Percentiles rank a stretch among this genome's conserved stretches.
Evolutionary conservation across 2,888 invertebrate species (phyloP).

Genomic region (Pteria penguin): DNA sequence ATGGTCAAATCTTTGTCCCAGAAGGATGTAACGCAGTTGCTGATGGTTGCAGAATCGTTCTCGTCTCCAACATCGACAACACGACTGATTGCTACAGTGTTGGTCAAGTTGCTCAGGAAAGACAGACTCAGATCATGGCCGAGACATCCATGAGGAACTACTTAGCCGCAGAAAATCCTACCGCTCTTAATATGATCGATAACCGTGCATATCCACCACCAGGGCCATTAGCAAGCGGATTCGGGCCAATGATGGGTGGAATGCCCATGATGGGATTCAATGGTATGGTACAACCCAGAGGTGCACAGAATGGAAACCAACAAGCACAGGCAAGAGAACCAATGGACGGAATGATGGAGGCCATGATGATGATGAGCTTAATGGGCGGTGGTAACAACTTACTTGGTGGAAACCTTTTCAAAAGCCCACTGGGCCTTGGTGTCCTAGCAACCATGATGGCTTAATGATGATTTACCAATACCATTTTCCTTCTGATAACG

Average conservation of each 20-base stretch:
- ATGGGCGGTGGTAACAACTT: neutral
- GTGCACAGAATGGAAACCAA: neutral
- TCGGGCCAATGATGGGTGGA: neutral
- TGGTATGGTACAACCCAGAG: neutral
- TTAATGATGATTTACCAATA: too few species aligned
- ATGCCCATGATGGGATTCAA: neutral
- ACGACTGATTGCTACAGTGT: slow-evolving; percentile 21
- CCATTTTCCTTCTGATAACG: too few species aligned
- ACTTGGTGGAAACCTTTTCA: neutral
- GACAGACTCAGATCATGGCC: neutral
- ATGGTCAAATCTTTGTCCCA: slow-evolving; percentile 15
- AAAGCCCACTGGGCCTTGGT: neutral
- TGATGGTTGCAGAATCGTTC: slow-evolving; percentile 13
- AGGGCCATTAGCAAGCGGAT: neutral
- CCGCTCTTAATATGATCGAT: slow-evolving; percentile 5
- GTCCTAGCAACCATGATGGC: neutral
- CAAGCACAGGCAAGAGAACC: neutral
- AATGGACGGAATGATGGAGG: slow-evolving; percentile 8
- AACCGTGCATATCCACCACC: neutral
- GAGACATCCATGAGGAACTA: neutral
- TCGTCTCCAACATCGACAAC: slow-evolving; percentile 16
- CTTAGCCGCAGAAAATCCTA: slow-evolving; percentile 2
- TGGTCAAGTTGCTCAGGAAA: neutral
- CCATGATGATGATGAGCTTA: slow-evolving; percentile 14
- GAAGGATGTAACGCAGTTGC: slow-evolving; percentile 12